These are phyloP conservation scores for Actinia tenebrosa DNA, from an alignment of 64 coral and sea anemone species.

Conservation along the genomic window DNA sequence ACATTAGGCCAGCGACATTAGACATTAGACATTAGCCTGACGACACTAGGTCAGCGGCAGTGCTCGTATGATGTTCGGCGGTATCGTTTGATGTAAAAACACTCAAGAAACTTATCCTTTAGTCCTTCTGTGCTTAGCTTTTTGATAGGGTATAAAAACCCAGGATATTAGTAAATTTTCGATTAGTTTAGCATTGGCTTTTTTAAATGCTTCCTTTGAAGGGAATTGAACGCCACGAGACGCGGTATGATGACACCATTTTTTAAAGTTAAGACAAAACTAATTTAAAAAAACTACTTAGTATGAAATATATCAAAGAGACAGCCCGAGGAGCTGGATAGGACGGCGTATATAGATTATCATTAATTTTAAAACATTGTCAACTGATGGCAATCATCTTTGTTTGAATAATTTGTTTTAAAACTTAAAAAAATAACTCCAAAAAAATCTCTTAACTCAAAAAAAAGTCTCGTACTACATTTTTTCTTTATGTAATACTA, in stretches of 20 bases:
- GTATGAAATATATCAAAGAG: no score
- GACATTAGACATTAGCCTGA: no score
- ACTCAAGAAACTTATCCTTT: not conserved
- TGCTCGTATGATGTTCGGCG: not conserved
- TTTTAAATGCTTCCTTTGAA: not conserved
- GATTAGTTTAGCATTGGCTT: not conserved
- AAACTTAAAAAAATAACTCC: no score
- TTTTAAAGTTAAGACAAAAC: not conserved
- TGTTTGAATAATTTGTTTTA: no score
- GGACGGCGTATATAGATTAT: no score
- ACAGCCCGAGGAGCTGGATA: no score
- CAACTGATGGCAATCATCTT: no score
- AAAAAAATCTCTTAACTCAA: no score
- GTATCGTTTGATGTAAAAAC: not conserved
- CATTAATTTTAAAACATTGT: no score
- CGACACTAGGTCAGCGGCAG: not conserved
- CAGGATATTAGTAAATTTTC: not conserved
- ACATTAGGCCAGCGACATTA: not conserved
- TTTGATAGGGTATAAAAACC: not conserved
- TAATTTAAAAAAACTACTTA: no score
- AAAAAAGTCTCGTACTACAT: no score
- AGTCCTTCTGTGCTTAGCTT: not conserved
- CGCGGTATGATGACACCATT: not conserved
- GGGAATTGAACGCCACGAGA: not conserved
- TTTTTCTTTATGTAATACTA: no score